These are phyloP conservation scores for Drosophila vallismaia DNA, from an alignment of 2,888 invertebrate genomes.

Conservation along the genomic window DNA sequence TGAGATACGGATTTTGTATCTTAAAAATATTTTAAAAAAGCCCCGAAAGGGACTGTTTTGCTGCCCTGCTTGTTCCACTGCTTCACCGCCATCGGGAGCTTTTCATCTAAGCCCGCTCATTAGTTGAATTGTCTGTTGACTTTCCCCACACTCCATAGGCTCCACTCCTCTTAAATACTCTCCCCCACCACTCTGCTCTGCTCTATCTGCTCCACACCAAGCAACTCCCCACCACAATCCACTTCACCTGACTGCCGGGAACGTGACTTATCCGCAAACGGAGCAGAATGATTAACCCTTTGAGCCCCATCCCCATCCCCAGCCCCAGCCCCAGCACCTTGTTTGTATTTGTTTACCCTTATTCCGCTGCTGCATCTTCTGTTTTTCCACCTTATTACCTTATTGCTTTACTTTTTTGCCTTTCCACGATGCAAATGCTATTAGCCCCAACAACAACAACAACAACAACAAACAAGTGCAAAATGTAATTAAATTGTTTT, in stretches of 20 bases:
- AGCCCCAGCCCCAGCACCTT: conserved; percentile 8
- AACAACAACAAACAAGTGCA: conserved; percentile 51
- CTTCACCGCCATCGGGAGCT: conserved; percentile 3
- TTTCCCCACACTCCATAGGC: conserved; percentile 57
- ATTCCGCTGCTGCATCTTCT: conserved; percentile 16
- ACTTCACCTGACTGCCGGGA: conserved; percentile 33
- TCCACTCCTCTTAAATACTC: conserved; percentile 11
- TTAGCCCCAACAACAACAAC: conserved; percentile 53
- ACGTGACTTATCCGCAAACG: conserved; percentile 66
- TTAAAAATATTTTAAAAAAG: too few relatives aligned
- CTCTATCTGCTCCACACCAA: conserved; percentile 1
- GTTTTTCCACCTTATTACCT: background rate
- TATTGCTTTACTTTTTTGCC: background rate
- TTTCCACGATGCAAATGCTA: conserved; percentile 56
- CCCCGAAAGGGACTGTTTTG: too few relatives aligned
- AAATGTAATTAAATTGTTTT: conserved; percentile 74
- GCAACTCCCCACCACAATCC: conserved; percentile 40
- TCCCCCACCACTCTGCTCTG: too few relatives aligned
- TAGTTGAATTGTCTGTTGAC: conserved; percentile 51
- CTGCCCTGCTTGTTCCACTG: background rate
- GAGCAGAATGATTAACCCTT: conserved; percentile 34
- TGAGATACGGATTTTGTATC: too few relatives aligned
- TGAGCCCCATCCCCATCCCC: background rate
- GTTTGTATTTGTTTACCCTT: conserved; percentile 9
- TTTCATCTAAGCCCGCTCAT: conserved; percentile 41